These are phyloP conservation scores for Bellardia bayeri DNA, from an alignment of 2,888 invertebrate species.

Conservation along the genomic window DNA sequence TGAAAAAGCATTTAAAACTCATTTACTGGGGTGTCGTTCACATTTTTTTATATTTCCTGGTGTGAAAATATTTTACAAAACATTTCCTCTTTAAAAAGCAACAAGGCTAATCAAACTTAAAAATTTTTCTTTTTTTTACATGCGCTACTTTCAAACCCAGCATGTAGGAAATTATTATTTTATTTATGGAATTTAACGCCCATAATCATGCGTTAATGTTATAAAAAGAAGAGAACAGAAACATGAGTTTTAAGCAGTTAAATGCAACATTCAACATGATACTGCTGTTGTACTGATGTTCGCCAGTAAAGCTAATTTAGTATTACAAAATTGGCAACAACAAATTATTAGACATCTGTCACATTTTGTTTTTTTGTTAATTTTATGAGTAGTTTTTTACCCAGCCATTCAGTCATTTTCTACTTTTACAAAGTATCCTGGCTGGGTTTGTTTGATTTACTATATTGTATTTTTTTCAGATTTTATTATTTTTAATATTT, in stretches of 20 bases:
- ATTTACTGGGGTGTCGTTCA: neutral
- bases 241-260: slow-evolving; percentile 44
- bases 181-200: neutral
- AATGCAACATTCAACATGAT: slow-evolving; percentile 11
- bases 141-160: slow-evolving; percentile 8
- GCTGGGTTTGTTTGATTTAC: neutral
- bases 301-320: slow-evolving; percentile 71
- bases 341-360: slow-evolving; percentile 70
- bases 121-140: neutral
- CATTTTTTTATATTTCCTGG: neutral
- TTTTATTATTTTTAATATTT: slow-evolving; percentile 24
- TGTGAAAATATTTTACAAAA: neutral
- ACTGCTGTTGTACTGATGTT: slow-evolving; percentile 29
- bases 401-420: slow-evolving; percentile 4
- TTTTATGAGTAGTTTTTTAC: slow-evolving; percentile 9
- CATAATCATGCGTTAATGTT: neutral
- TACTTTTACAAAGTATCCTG: neutral
- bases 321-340: slow-evolving; percentile 49
- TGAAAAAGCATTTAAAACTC: too few relatives aligned
- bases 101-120: neutral
- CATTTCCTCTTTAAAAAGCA: neutral
- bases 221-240: neutral
- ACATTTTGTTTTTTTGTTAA: slow-evolving; percentile 48
- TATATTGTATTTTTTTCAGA: slow-evolving; percentile 4
- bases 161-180: slow-evolving; percentile 37